phyloP scores from a whole-genome alignment of 2,888 invertebrate genomes.

The Polydrusus cervinus region DNA sequence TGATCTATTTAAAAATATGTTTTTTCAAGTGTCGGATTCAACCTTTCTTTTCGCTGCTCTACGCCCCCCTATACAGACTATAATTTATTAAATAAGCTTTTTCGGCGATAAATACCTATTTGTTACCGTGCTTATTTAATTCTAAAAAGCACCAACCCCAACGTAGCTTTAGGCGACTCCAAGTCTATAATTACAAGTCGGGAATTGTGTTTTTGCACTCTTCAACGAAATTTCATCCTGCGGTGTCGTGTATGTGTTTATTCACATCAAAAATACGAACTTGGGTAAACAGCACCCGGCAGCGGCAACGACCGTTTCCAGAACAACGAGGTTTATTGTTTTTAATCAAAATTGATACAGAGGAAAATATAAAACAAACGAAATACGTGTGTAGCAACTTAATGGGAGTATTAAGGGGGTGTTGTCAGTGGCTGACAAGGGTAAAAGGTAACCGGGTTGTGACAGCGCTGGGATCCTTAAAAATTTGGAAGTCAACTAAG shows the following conservation, averaged over 20 bases:
- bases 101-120: too few species aligned
- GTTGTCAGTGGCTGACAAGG: conserved; percentile 16
- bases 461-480: background rate
- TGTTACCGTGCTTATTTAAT: too few species aligned
- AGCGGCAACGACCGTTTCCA: conserved; percentile 10
- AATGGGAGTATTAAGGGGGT: conserved; percentile 10
- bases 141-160: background rate
- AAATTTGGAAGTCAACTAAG: background rate
- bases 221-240: conserved; percentile 6
- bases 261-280: conserved; percentile 16
- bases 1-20: background rate
- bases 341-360: conserved; percentile 38
- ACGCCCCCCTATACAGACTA: too few species aligned
- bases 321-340: conserved; percentile 31
- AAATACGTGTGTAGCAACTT: conserved; percentile 29
- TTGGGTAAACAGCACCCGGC: conserved; percentile 15
- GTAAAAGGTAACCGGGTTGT: background rate
- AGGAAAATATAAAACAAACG: conserved; percentile 29
- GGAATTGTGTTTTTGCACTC: conserved; percentile 28
- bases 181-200: conserved; percentile 24
- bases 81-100: too few species aligned
- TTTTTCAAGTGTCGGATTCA: too few species aligned
- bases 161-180: conserved; percentile 1
- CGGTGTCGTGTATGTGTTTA: background rate
- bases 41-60: too few species aligned